Base-by-base conservation (phyloP, 1,140 invertebrate genomes). In the Myzus persicae region DNA sequence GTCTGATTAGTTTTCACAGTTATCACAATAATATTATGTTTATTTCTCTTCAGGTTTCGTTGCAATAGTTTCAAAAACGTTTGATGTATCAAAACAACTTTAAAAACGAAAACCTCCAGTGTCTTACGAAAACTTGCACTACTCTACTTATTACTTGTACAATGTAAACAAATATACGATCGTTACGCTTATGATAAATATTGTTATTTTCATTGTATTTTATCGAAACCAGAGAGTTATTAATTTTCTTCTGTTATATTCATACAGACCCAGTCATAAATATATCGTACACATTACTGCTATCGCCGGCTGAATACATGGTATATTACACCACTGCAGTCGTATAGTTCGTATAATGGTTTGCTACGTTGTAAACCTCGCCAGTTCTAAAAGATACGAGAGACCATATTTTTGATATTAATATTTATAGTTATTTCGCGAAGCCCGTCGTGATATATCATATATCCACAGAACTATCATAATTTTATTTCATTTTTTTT, bases 401-500 rank as follows among this genome's bases (percentile, higher is more conserved):
- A 82, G 38, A 82, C 38, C 36, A 38, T 82, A 82, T 38, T 38
- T 76, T 36, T 36, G 81, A 82, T 82, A 82, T 82, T 82, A 82
- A 82, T 82, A 82, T 82, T 82, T 82, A 82, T 82, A 24, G 81
- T 82, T 82, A 40, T 82, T 82, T 82, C 36, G 22, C 81, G 81
- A 82, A 40, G 36, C 22, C 18, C 36, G 36, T 22, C 76, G 76
- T 40, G 36, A 36, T n/a, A n/a, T n/a, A n/a, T 82, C 36, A 40
- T 38, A 82, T 38, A 82, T 36, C 81, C 36, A 24, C 20, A 82
- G 20, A 82, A 82, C 81, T 82, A 82, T 82, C 38, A 82, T 82
- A 82, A 82, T 82, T 82, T 20, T 82, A 40, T 82, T 82, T 38
- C 59, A n/a, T 67, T 67, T 82, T 36, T 82, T 38, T 38, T 40